Percentiles rank a stretch among this genome's conserved stretches.
These are phyloP conservation scores for Sturmia bella DNA, from an alignment of 2,888 invertebrate genomes.

Conservation along the genomic window DNA sequence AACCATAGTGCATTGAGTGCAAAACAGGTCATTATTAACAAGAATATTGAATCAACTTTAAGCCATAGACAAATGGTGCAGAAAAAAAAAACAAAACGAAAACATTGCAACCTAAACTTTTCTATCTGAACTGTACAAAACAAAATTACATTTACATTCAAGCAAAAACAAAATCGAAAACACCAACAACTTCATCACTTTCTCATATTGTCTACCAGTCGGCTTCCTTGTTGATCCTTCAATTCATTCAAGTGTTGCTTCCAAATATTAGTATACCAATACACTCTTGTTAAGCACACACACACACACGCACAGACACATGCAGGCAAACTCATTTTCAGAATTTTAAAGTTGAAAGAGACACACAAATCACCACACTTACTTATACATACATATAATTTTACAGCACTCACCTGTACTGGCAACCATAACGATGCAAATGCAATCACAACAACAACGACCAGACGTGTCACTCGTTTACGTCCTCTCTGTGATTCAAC, in stretches of 20 bases:
- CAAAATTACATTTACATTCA: neutral
- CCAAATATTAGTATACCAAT: constrained; percentile 41
- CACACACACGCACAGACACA: neutral
- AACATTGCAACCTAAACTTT: constrained; percentile 15
- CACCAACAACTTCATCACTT: constrained; percentile 50
- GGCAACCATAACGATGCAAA: constrained; percentile 98
- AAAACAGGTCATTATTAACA: constrained; percentile 35
- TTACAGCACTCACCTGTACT: constrained; percentile 87
- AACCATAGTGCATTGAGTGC: constrained; percentile 49
- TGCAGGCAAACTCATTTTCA: neutral
- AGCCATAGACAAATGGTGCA: constrained; percentile 22
- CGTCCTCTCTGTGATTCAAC: constrained; percentile 90
- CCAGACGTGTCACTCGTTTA: constrained; percentile 94
- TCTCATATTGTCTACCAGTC: constrained; percentile 29
- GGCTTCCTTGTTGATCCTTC: constrained; percentile 8
- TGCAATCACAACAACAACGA: constrained; percentile 93
- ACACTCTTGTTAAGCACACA: neutral
- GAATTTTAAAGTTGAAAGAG: constrained; percentile 4
- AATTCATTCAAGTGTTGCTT: constrained; percentile 18
- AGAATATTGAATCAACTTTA: constrained; percentile 39
- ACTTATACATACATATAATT: constrained; percentile 28
- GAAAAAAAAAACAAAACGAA: constrained; percentile 3
- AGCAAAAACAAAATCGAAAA: constrained; percentile 1
- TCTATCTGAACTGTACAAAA: neutral
- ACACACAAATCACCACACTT: constrained; percentile 20